Evolutionary conservation across 2,113 vertebrate genomes (phyloP).

Genomic region (Leucosticte australis): DNA sequence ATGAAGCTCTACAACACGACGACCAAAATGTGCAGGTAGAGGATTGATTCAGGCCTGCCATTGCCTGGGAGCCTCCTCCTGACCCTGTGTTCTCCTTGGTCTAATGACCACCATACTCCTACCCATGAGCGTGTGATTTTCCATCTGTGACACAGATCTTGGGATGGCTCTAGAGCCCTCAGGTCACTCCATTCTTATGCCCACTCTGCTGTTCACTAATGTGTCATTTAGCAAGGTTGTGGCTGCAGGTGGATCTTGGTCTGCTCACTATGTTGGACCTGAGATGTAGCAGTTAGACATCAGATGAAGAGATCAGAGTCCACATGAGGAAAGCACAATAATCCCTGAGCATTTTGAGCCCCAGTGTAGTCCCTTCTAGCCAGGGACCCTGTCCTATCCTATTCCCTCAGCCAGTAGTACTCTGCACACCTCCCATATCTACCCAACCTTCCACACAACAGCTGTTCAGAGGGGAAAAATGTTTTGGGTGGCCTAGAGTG

Average conservation of each 20-base stretch:
- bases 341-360: not conserved
- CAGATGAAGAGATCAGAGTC: not conserved
- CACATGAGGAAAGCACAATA: not conserved
- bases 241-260: not conserved
- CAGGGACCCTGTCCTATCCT: not conserved
- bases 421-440: not conserved
- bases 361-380: not conserved
- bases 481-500: not conserved
- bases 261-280: not conserved
- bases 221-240: not conserved
- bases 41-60: not conserved
- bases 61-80: not conserved
- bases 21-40: constrained; percentile 91
- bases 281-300: not conserved
- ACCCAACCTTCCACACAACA: not conserved
- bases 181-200: not conserved
- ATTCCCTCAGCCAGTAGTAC: not conserved
- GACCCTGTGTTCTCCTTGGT: not conserved
- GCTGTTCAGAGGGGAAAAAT: not conserved
- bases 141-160: not conserved
- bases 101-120: not conserved
- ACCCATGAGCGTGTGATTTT: not conserved
- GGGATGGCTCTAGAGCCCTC: not conserved
- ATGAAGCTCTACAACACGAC: constrained; percentile 89
- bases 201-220: not conserved